Conservation (phyloP, 2,113 vertebrate genomes). For the Prietella phreatophila region DNA sequence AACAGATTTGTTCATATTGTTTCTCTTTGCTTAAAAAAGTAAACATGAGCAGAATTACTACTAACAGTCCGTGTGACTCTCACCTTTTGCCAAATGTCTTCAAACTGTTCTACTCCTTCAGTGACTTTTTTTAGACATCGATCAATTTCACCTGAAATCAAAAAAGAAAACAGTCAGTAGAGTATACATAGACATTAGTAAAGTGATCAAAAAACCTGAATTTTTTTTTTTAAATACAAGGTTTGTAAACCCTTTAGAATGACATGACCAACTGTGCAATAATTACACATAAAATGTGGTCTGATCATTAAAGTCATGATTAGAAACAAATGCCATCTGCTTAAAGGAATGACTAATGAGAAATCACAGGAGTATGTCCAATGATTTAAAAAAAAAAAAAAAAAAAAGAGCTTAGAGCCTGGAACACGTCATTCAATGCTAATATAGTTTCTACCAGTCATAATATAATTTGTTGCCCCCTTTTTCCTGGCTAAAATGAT, state of each 20-base stretch:
- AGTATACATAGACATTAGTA: not conserved
- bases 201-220: too few species aligned
- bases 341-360: too few species aligned
- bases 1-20: not conserved
- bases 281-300: not conserved
- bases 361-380: not conserved
- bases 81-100: conserved; percentile 86
- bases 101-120: conserved; percentile 82
- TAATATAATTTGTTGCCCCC: not conserved
- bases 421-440: not conserved
- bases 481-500: not conserved
- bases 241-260: not conserved
- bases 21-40: not conserved
- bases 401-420: too few species aligned
- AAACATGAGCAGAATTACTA: not conserved
- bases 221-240: too few species aligned
- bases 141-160: conserved; percentile 78
- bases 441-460: too few species aligned
- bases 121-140: conserved; percentile 85
- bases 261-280: not conserved
- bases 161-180: not conserved
- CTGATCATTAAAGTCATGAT: not conserved
- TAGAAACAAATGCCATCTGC: not conserved
- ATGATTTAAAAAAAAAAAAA: too few species aligned
- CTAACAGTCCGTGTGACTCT: not conserved